Conservation (phyloP, 2,888 invertebrate species). For the Griposia aprilina region DNA sequence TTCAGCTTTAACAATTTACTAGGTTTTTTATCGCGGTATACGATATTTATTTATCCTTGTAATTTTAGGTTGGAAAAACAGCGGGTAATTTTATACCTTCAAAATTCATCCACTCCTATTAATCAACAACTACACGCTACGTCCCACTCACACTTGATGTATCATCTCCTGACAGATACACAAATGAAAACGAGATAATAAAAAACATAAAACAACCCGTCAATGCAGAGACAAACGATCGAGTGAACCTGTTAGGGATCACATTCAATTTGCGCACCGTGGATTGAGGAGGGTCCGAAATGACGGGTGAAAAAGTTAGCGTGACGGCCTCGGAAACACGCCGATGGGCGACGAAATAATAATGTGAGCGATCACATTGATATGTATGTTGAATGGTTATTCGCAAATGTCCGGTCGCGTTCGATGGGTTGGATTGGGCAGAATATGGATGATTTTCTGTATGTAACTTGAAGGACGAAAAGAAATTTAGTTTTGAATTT, state of each 20-base stretch:
- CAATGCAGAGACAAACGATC: conserved; percentile 85
- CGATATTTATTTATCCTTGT: neutral
- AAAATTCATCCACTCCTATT: neutral
- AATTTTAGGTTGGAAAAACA: neutral
- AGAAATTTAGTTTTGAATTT: neutral
- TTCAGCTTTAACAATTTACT: neutral
- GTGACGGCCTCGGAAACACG: conserved; percentile 69
- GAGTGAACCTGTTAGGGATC: conserved; percentile 85
- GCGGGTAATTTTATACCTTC: neutral
- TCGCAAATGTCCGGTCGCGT: conserved; percentile 58
- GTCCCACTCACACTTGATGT: conserved; percentile 8
- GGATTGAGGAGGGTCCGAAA: conserved; percentile 88
- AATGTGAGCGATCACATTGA: conserved; percentile 75
- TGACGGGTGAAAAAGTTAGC: conserved; percentile 79
- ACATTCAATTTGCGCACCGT: conserved; percentile 89
- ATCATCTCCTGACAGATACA: conserved; percentile 39
- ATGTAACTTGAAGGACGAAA: conserved; percentile 20
- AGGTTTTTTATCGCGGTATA: neutral
- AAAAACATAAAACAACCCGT: conserved; percentile 75
- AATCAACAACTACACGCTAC: conserved; percentile 3
- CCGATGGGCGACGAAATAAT: conserved; percentile 74
- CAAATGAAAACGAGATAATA: conserved; percentile 70
- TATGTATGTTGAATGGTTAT: conserved; percentile 68
- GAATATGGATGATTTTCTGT: conserved; percentile 41
- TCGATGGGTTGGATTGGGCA: conserved; percentile 60